Evolutionary conservation across 2,888 invertebrate species (phyloP).

Genomic region (Eledona agricola): DNA sequence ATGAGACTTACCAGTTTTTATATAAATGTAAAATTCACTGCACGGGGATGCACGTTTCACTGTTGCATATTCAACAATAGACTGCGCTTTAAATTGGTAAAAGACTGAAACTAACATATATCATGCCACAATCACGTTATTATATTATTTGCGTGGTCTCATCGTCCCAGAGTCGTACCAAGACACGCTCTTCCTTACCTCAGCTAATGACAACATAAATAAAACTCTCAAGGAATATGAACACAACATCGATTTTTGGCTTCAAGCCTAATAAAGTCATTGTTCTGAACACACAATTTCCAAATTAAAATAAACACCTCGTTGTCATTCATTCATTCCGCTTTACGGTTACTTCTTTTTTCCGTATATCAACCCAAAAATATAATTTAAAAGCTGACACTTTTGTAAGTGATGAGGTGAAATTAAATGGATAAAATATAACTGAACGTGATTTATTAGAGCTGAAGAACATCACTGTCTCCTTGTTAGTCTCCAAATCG

Average conservation of each 20-base stretch:
- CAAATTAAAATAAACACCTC: constrained; percentile 31
- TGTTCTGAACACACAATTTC: constrained; percentile 24
- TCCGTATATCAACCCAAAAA: too few species aligned
- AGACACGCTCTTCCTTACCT: constrained; percentile 59
- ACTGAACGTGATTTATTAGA: constrained; percentile 24
- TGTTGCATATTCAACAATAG: constrained; percentile 36
- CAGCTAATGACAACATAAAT: constrained; percentile 58
- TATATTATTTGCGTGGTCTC: constrained; percentile 60
- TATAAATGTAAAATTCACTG: too few species aligned
- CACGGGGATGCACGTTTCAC: constrained; percentile 29
- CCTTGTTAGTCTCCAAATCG: constrained; percentile 43
- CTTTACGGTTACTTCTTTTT: not conserved
- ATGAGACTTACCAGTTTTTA: too few species aligned
- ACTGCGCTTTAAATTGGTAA: constrained; percentile 36
- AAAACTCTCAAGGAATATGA: constrained; percentile 49
- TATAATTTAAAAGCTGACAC: too few species aligned
- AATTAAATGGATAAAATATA: not conserved
- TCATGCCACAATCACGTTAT: constrained; percentile 60
- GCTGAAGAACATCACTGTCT: constrained; percentile 28
- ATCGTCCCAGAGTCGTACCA: constrained; percentile 58
- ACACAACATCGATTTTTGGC: constrained; percentile 49
- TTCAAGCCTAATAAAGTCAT: constrained; percentile 20
- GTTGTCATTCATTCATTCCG: constrained; percentile 11
- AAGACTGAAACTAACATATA: constrained; percentile 51
- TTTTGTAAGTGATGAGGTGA: not conserved